These are phyloP conservation scores for Grapholita molesta DNA, from an alignment of 1,140 invertebrate species.

Conservation along the genomic window DNA sequence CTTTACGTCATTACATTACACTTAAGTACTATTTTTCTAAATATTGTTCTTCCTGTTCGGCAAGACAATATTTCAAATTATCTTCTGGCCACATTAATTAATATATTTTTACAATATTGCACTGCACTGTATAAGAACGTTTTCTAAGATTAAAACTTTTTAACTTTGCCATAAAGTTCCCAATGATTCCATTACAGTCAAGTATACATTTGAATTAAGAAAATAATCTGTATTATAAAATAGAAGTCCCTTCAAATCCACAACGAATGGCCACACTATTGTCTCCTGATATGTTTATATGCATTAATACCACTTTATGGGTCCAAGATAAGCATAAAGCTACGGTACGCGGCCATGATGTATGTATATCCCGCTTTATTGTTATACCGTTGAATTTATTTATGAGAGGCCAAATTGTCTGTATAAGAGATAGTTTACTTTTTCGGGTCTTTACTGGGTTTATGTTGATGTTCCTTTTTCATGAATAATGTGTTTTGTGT, in stretches of 20 bases:
- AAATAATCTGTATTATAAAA: constrained; percentile 11
- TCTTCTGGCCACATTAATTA: too few relatives aligned
- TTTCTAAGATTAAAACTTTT: too few relatives aligned
- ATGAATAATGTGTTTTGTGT: neutral
- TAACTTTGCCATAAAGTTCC: too few relatives aligned
- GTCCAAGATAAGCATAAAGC: constrained; percentile 65
- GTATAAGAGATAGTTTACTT: constrained; percentile 25
- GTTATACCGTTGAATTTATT: constrained; percentile 53
- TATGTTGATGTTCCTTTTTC: neutral
- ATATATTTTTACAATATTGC: too few relatives aligned
- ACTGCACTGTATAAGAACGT: too few relatives aligned
- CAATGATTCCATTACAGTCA: too few relatives aligned
- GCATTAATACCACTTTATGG: constrained; percentile 68
- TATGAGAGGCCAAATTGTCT: constrained; percentile 46
- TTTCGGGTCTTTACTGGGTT: constrained; percentile 18
- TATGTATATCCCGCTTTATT: constrained; percentile 61
- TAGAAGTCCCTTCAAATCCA: constrained; percentile 17
- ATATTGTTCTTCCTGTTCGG: too few relatives aligned
- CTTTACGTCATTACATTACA: too few relatives aligned
- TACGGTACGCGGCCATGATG: constrained; percentile 42
- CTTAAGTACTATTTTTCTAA: too few relatives aligned
- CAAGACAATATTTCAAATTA: too few relatives aligned
- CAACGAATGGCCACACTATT: constrained; percentile 33
- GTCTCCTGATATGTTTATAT: constrained; percentile 66
- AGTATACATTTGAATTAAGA: too few relatives aligned